Conservation (phyloP, 1,140 invertebrate genomes). For the Habropoda laboriosa region DNA sequence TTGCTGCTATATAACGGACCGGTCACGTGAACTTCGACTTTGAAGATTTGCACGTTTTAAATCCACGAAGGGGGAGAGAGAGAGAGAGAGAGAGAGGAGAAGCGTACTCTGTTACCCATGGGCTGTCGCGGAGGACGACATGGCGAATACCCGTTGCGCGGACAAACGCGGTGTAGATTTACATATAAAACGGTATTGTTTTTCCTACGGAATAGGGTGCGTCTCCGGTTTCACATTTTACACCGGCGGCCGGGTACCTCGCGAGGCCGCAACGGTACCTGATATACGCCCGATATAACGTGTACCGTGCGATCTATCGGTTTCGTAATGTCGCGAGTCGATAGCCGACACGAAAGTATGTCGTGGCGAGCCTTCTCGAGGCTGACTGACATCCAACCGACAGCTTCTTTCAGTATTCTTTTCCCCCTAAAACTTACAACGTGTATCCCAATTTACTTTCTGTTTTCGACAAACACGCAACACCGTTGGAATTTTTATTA, state of each 20-base stretch:
- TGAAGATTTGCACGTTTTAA: slow-evolving; percentile 23
- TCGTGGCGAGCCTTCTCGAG: neutral
- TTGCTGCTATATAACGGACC: too few species aligned
- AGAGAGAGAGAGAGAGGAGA: too few species aligned
- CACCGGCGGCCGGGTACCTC: slow-evolving; percentile 32
- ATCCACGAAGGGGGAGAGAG: too few species aligned
- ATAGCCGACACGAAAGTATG: slow-evolving; percentile 27
- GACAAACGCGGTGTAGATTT: slow-evolving; percentile 44
- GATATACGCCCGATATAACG: slow-evolving; percentile 45
- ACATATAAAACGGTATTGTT: slow-evolving; percentile 64
- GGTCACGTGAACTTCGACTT: slow-evolving; percentile 22
- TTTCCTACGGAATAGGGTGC: slow-evolving; percentile 49
- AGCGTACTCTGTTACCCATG: too few species aligned
- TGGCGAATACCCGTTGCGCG: neutral
- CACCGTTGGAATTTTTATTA: too few species aligned
- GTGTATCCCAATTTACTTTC: neutral
- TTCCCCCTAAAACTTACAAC: neutral
- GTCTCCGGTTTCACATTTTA: slow-evolving; percentile 54
- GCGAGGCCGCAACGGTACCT: slow-evolving; percentile 50
- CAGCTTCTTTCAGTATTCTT: too few species aligned
- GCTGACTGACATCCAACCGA: neutral
- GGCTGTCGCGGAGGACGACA: slow-evolving; percentile 25
- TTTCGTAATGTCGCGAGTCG: slow-evolving; percentile 33
- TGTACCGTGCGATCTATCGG: slow-evolving; percentile 41
- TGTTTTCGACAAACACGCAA: neutral